Evolutionary conservation across 2,113 vertebrate genomes (phyloP).

Genomic region (Heptranchias perlo): DNA sequence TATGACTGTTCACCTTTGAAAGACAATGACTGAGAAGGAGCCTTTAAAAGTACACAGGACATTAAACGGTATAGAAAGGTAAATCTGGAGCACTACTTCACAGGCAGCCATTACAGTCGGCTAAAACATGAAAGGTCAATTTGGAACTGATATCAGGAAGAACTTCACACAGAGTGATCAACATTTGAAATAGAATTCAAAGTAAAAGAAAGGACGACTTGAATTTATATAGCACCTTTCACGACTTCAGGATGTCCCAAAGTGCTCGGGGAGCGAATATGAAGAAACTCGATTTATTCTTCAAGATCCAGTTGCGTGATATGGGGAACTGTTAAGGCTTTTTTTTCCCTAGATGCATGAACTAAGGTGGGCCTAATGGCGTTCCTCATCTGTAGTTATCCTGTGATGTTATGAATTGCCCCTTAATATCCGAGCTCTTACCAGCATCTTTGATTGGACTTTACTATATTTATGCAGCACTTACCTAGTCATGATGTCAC

Average conservation of each 20-base stretch:
- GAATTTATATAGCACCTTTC: no score
- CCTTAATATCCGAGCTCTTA: no score
- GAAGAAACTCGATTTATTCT: background rate
- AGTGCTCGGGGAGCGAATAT: no score
- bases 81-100: background rate
- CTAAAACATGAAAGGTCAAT: background rate
- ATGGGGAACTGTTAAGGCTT: background rate
- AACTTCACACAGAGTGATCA: background rate
- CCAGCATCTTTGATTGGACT: background rate
- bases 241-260: no score
- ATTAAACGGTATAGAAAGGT: background rate
- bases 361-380: background rate
- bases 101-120: background rate
- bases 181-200: background rate
- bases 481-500: background rate
- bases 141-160: background rate
- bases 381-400: background rate
- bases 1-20: background rate
- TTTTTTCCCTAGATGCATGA: background rate
- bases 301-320: background rate
- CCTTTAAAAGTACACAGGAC: background rate
- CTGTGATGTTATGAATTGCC: background rate
- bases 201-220: no score
- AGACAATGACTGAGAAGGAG: background rate
- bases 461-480: background rate